A percentile compares a stretch with the other conserved stretches of the same genome.
phyloP scores from a whole-genome alignment of 2,113 vertebrate species.

The Octodon degus region DNA sequence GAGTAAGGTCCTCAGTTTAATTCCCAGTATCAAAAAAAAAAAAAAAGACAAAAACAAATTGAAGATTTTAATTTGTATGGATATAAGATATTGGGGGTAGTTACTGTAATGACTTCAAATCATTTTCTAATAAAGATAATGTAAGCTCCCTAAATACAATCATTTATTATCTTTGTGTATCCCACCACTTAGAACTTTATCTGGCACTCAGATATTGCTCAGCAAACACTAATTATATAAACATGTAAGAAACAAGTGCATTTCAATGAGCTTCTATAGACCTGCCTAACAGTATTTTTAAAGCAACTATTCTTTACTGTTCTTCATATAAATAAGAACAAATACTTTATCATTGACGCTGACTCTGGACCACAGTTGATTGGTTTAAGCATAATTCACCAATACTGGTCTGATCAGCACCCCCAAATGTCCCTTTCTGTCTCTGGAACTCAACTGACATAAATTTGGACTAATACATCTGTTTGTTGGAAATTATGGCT shows the following conservation, averaged over 20 bases:
- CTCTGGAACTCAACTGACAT: not conserved
- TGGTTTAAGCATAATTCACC: not conserved
- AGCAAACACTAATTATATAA: not conserved
- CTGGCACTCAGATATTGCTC: not conserved
- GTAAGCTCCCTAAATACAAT: not conserved
- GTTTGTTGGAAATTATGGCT: not conserved
- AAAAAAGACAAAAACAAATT: not conserved
- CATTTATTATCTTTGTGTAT: not conserved
- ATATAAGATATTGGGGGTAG: not conserved
- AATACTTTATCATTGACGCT: not conserved
- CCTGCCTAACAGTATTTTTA: not conserved
- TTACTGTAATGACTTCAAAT: not conserved
- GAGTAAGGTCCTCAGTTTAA: too few species aligned
- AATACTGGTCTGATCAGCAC: not conserved
- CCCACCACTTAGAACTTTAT: not conserved
- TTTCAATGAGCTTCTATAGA: not conserved
- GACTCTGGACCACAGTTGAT: not conserved
- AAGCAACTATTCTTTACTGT: not conserved
- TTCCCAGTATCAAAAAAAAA: too few species aligned
- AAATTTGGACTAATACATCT: not conserved
- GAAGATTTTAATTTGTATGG: not conserved
- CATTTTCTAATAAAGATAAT: not conserved
- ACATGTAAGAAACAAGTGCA: not conserved
- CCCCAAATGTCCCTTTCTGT: accelerated
- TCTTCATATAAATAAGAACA: not conserved